Evolutionary conservation across 2,797 vertebrate genomes (phyloP), one percentile per base, ranked within the genome.

Genomic region (Spatula versicolor): DNA sequence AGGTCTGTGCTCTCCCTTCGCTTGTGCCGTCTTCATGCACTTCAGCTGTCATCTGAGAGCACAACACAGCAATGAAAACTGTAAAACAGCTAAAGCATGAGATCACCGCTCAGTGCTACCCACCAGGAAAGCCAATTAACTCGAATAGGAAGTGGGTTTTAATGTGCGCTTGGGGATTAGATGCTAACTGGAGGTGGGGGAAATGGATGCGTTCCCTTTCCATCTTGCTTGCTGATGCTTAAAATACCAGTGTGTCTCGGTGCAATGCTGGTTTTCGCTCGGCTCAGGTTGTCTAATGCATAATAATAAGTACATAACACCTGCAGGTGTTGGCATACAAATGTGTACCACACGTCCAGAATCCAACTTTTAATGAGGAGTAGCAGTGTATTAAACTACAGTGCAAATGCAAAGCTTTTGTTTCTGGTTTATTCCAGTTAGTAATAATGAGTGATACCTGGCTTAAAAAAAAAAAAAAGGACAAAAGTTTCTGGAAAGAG

Each of bases 141-240:
- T 88, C 48, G 22, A 67, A 13, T 21, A 9, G 86, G 60, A 85
- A 62, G 21, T 18, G 64, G 23, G 3, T 25, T 92, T 90, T 88
- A 82, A 83, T 21, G 37, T 64, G 33, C 26, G 1, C 59, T 63
- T 56, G 12, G 60, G 48, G 72, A 87, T 93, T 93, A 60, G 31
- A 46, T 3, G 15, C 81, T 67, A 45, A 54, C 41, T 80, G 79
- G 41, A 76, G 79, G 31, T 92, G 69, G 35, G 54, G 91, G 85
- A 92, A 93, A 78, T 64, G 39, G 59, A 28, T 88, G 59, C 55
- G 67, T 88, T 23, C 0, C 2, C 3, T 69, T 93, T 56, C 59
- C 30, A 16, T 88, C 83, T 91, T 31, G 4, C 69, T 73, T 93
- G 16, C 46, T 79, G n/a, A 6, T 83, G 63, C 71, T 93, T 89